A percentile compares a stretch with the other conserved stretches of the same genome.
phyloP scores from a whole-genome alignment of 1,140 invertebrate species.

The Drosophila micromelanica region DNA sequence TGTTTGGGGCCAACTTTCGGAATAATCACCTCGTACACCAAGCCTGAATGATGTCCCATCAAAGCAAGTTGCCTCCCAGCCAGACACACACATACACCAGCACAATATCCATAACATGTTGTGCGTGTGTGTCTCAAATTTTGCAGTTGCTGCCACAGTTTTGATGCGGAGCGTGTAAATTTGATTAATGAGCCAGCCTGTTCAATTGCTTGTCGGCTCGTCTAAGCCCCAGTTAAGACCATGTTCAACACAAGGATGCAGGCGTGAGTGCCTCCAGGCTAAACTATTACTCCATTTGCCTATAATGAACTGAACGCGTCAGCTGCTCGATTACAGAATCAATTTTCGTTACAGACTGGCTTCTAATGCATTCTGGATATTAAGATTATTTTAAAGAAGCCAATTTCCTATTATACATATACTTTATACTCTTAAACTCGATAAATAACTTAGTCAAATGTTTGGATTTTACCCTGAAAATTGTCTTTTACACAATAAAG shows the following conservation, averaged over 20 bases:
- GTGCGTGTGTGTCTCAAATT: conserved; percentile 35
- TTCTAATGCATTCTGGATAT: conserved; percentile 10
- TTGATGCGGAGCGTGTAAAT: conserved; percentile 68
- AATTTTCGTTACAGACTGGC: conserved; percentile 26
- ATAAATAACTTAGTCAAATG: too few relatives aligned
- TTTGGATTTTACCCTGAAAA: too few relatives aligned
- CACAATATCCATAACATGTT: conserved; percentile 36
- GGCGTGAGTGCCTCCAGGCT: conserved; percentile 1
- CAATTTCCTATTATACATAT: too few relatives aligned
- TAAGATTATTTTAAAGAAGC: too few relatives aligned
- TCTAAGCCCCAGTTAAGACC: neutral
- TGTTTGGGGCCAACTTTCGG: conserved; percentile 44
- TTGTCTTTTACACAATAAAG: too few relatives aligned
- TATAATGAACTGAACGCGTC: conserved; percentile 42
- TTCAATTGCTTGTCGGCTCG: conserved; percentile 25
- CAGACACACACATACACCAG: neutral
- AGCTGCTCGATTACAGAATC: conserved; percentile 2
- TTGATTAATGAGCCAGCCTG: conserved; percentile 68
- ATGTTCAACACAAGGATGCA: conserved; percentile 3
- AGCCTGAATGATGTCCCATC: conserved; percentile 61
- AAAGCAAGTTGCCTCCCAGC: conserved; percentile 18
- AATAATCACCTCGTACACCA: conserved; percentile 62
- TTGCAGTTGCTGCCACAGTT: conserved; percentile 57
- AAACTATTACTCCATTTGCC: conserved; percentile 58
- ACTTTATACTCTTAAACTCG: too few relatives aligned